Evolutionary conservation across 2,888 invertebrate genomes (phyloP).

Genomic region (Plutella xylostella): DNA sequence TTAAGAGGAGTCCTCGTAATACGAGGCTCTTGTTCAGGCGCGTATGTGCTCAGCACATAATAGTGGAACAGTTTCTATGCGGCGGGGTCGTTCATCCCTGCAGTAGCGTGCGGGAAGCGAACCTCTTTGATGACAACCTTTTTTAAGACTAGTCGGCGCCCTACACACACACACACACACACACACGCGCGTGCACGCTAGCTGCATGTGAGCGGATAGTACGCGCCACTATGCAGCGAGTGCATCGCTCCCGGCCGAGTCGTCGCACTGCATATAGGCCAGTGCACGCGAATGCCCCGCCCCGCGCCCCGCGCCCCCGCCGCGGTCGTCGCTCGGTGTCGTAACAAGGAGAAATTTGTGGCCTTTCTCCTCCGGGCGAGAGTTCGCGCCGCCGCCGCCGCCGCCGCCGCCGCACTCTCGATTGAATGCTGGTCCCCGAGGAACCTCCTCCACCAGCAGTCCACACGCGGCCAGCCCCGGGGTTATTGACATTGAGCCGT

Average conservation of each 20-base stretch:
- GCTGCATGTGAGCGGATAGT: conserved; percentile 54
- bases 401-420: conserved; percentile 24
- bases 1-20: no score
- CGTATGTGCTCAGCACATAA: no score
- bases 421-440: conserved; percentile 29
- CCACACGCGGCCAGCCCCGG: conserved; percentile 2
- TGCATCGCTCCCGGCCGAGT: conserved; percentile 69
- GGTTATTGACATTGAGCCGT: conserved; percentile 3
- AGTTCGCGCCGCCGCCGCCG: neutral
- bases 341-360: conserved; percentile 50
- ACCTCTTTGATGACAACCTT: conserved; percentile 48
- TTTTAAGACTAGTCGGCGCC: conserved; percentile 44
- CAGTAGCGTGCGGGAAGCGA: conserved; percentile 25
- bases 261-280: conserved; percentile 71
- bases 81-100: neutral
- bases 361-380: conserved; percentile 43
- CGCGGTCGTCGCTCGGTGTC: conserved; percentile 34
- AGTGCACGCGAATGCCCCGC: conserved; percentile 66
- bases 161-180: conserved; percentile 33
- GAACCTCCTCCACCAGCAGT: no score
- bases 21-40: no score
- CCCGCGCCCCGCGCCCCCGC: conserved; percentile 25
- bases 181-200: conserved; percentile 22
- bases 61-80: neutral
- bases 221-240: conserved; percentile 59